These are phyloP conservation scores for Cherax quadricarinatus DNA, from an alignment of 1,140 invertebrate species.

Conservation along the genomic window DNA sequence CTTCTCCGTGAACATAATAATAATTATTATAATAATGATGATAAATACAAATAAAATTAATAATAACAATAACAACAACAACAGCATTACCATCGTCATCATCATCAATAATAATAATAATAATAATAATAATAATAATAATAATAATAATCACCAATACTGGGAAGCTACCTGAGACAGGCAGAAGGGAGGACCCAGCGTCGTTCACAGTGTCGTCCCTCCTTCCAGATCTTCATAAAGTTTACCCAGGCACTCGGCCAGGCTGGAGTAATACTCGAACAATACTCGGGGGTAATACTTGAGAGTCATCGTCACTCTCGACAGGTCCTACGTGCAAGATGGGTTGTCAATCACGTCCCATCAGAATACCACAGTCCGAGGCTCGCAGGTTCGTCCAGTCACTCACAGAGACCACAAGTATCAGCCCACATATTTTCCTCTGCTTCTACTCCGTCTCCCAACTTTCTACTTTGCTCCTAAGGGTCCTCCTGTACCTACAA, in stretches of 20 bases:
- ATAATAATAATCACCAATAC: no score
- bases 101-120: no score
- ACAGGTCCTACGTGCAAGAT: not conserved
- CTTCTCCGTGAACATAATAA: no score
- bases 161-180: no score
- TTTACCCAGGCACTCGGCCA: not conserved
- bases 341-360: not conserved
- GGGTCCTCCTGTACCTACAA: not conserved
- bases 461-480: not conserved
- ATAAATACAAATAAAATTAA: no score
- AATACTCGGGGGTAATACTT: constrained; percentile 6
- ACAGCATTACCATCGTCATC: no score
- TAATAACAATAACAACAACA: no score
- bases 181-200: no score
- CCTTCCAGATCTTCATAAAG: not conserved
- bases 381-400: not conserved
- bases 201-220: no score
- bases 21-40: no score
- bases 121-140: no score
- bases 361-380: not conserved
- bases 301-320: not conserved
- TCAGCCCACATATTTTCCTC: not conserved
- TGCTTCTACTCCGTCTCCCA: not conserved
- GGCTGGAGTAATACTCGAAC: not conserved
- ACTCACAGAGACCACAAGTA: not conserved